phyloP scores from a whole-genome alignment of 1,140 invertebrate genomes.

The Papilio dardanus region DNA sequence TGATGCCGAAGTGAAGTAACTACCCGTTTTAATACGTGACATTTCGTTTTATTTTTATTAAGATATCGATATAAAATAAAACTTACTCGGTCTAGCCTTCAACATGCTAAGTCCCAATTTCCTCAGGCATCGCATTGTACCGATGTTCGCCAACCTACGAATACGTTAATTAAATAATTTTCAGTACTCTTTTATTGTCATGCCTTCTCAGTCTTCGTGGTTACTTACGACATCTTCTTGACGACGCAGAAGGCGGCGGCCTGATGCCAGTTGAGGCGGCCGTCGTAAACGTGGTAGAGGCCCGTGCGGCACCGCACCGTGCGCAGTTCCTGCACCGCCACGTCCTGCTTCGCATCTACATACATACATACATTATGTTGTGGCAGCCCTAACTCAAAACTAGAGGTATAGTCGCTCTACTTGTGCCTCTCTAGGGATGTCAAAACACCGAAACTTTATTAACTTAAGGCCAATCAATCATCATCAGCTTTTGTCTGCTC shows the following conservation, averaged over 20 bases:
- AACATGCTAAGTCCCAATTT: slow-evolving; percentile 69
- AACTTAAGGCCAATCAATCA: too few species aligned
- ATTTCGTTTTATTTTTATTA: too few species aligned
- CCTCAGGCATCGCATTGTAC: slow-evolving; percentile 61
- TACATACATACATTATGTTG: not conserved
- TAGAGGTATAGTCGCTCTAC: not conserved
- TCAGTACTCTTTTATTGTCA: not conserved
- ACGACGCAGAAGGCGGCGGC: slow-evolving; percentile 68
- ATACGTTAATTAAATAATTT: too few species aligned
- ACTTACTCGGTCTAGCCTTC: slow-evolving; percentile 72
- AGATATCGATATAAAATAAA: too few species aligned
- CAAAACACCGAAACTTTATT: not conserved
- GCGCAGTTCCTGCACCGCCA: slow-evolving; percentile 52
- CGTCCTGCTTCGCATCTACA: slow-evolving; percentile 46
- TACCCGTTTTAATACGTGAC: too few species aligned
- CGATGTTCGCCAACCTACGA: slow-evolving; percentile 68
- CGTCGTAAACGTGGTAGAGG: slow-evolving; percentile 60
- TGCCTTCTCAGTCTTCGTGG: not conserved
- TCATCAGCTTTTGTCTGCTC: too few species aligned
- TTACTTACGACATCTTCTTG: slow-evolving; percentile 63
- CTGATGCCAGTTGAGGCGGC: slow-evolving; percentile 64
- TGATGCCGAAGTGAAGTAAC: too few species aligned
- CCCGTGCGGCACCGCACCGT: slow-evolving; percentile 60
- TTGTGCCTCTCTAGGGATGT: not conserved
- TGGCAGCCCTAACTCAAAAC: not conserved